Conservation (phyloP, 1,140 invertebrate species). For the Ostrea edulis region DNA sequence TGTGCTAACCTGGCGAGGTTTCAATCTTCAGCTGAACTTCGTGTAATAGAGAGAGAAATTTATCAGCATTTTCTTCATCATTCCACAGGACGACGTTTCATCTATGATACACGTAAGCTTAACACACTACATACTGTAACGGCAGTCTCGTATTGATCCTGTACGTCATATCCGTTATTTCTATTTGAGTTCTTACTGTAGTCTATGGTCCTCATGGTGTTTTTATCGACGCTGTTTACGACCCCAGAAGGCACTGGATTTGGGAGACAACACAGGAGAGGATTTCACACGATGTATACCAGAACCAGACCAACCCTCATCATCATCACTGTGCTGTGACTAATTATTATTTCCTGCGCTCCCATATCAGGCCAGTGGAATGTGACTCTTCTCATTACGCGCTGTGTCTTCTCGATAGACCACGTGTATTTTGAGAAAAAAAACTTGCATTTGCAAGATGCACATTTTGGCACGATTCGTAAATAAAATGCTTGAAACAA, state of each 20-base stretch:
- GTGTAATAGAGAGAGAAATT: not conserved
- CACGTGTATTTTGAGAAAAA: not conserved
- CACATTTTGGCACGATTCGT: not conserved
- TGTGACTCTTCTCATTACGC: not conserved
- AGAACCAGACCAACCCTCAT: not conserved
- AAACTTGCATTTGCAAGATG: not conserved
- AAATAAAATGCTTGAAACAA: not conserved
- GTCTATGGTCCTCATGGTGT: too few species aligned
- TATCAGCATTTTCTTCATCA: not conserved
- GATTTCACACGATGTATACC: not conserved
- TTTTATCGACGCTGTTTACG: conserved; percentile 1
- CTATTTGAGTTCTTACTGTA: too few species aligned
- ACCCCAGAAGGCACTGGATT: not conserved
- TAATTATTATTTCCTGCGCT: not conserved
- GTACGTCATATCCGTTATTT: too few species aligned
- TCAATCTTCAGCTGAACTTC: not conserved
- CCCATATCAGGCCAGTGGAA: not conserved
- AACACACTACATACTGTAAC: not conserved
- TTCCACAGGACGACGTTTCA: not conserved
- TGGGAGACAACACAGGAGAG: not conserved
- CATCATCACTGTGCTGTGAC: not conserved
- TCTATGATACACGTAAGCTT: not conserved
- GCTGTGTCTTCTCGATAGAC: not conserved
- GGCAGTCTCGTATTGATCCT: too few species aligned
- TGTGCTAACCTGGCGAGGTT: not conserved